Percentiles rank a stretch among this genome's conserved stretches.
These are phyloP conservation scores for Graptemys geographica DNA, from an alignment of 2,797 vertebrate species.

Conservation along the genomic window DNA sequence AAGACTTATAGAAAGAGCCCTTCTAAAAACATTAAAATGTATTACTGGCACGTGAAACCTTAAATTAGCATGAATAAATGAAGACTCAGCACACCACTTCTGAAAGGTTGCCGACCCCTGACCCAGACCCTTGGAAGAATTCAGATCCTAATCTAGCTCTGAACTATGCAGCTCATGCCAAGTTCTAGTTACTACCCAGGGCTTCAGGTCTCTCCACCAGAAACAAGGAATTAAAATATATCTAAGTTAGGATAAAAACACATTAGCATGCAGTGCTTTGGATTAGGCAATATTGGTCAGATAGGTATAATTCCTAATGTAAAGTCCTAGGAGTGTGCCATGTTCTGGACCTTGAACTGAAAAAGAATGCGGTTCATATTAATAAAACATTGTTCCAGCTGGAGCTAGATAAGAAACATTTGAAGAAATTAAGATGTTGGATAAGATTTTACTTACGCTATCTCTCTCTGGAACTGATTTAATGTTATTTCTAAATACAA, in stretches of 20 bases:
- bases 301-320: background rate
- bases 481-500: conserved; percentile 49
- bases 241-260: background rate
- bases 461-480: conserved; percentile 35
- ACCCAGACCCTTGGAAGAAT: background rate
- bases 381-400: background rate
- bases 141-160: background rate
- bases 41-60: no score
- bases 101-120: no score
- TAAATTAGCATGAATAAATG: no score
- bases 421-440: background rate
- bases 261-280: background rate
- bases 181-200: background rate
- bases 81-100: no score
- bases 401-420: conserved; percentile 1
- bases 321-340: background rate
- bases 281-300: background rate
- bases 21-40: no score
- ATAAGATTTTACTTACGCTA: conserved; percentile 1
- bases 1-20: no score
- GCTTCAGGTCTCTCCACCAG: background rate
- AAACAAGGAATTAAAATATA: background rate
- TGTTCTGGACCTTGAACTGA: background rate
- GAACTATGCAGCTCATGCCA: background rate
- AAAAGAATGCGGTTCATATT: background rate